Evolutionary conservation across 2,113 vertebrate genomes (phyloP), one percentile per base, ranked within the genome.

Genomic region (Australoheros scitulus): DNA sequence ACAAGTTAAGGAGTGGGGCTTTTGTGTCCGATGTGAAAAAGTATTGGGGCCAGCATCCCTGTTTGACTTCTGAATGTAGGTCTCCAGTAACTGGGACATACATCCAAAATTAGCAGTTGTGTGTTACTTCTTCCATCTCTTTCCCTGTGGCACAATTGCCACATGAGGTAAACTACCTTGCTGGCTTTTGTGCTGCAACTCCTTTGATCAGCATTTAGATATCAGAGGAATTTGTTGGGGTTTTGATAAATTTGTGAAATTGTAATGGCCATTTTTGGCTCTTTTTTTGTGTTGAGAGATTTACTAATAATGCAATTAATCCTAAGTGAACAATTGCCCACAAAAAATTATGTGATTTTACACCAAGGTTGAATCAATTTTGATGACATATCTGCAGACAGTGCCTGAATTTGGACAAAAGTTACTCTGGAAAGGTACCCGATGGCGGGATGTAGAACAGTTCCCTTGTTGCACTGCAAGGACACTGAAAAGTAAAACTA

Each of bases 381-480:
- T 22, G 13, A 61, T 10, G 11, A 72, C 47, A 72, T 8, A 10
- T 76, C 59, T 61, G 26, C 26, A 55, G 47, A 72, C 6, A 72
- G 26, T 55, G 26, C 17, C 47, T 64, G 70, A 57, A 81, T 89
- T 85, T 88, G 85, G 82, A 88, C 75, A 85, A 72, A 72, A 8
- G 68, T 60, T 64, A 52, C 59, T 76, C 61, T 59, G 59, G 79
- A 32, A 18, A 77, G 63, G 75, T 89, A 75, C 58, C 81, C 18
- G 32, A 61, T 29, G 13, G 81, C 79, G 20, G 38, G 91, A 96
- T 95, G 88, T 94, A 76, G 94, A 93, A 79, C 94, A 94, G 91
- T 86, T 95, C 95, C 95, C 95, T 29, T 50, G 93, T 89, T 88
- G 79, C 92, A 90, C 78, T 81, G 87, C 89, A 92, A 93, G 93